Evolutionary conservation across 2,797 vertebrate genomes (phyloP).

Genomic region (Chrosomus eos): DNA sequence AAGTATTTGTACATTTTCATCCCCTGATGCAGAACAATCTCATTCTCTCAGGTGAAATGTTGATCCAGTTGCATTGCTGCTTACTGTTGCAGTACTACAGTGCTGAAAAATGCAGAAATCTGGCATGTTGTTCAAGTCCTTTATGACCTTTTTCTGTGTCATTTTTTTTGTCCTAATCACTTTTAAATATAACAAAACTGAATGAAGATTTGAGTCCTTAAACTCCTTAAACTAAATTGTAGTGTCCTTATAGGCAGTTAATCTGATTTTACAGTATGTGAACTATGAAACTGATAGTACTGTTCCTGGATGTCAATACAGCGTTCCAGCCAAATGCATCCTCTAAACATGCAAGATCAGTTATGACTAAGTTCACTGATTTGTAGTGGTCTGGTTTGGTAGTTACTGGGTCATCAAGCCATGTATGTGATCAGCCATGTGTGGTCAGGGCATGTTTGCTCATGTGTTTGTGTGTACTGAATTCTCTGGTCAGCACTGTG

Average conservation of each 20-base stretch:
- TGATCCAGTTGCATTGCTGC: conserved; percentile 11
- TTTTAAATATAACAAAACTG: too few species aligned
- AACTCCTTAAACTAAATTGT: too few species aligned
- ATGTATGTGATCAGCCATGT: conserved; percentile 8
- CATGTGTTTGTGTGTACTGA: not conserved
- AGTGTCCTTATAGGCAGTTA: too few species aligned
- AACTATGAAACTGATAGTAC: not conserved
- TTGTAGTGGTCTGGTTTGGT: not conserved
- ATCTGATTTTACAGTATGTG: not conserved
- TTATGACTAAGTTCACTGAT: not conserved
- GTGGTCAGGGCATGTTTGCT: conserved; percentile 6
- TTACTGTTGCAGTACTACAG: conserved; percentile 1
- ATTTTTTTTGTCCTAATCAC: too few species aligned
- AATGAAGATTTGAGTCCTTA: too few species aligned
- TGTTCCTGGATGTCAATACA: not conserved
- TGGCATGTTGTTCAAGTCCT: not conserved
- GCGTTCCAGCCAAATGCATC: not conserved
- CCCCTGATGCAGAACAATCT: conserved; percentile 16
- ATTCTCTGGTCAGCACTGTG: not conserved
- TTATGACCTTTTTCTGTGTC: not conserved
- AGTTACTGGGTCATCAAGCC: not conserved
- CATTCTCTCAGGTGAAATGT: conserved; percentile 21
- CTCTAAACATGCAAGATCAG: not conserved
- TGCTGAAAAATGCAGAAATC: not conserved
- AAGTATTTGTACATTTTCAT: conserved; percentile 16